A percentile compares a stretch with the other conserved stretches of the same genome.
These are phyloP conservation scores for Crenuchus spilurus DNA, from an alignment of 2,797 vertebrate genomes.

Conservation along the genomic window DNA sequence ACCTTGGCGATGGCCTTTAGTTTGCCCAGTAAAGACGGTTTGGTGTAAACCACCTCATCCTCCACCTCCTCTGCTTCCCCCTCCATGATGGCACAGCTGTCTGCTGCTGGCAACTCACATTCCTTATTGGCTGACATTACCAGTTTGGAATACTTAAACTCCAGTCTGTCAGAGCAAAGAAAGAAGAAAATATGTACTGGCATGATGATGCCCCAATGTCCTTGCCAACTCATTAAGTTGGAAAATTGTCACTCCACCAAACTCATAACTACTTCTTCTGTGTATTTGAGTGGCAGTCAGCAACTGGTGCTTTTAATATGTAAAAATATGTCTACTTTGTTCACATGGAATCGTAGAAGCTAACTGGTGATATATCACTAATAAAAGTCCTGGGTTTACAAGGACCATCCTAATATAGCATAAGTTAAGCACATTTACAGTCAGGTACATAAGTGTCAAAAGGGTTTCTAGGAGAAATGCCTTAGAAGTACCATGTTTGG, in stretches of 20 bases:
- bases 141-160: constrained; percentile 96
- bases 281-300: not conserved
- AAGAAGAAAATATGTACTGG: constrained; percentile 33
- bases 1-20: constrained; percentile 98
- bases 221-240: not conserved
- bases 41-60: constrained; percentile 93
- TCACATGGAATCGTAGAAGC: too few species aligned
- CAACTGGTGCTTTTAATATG: too few species aligned
- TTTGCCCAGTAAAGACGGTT: constrained; percentile 90
- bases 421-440: too few species aligned
- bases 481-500: too few species aligned
- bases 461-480: too few species aligned
- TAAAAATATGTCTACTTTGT: too few species aligned
- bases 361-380: too few species aligned
- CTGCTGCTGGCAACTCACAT: constrained; percentile 91
- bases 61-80: constrained; percentile 90
- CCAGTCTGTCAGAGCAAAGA: constrained; percentile 78
- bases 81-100: constrained; percentile 99
- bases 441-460: too few species aligned
- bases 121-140: constrained; percentile 96
- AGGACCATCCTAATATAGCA: too few species aligned
- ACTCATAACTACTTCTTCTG: not conserved
- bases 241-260: not conserved
- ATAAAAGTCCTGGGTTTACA: too few species aligned
- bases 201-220: not conserved